phyloP scores from a whole-genome alignment of 2,113 vertebrate genomes.

The Nothobranchius furzeri region DNA sequence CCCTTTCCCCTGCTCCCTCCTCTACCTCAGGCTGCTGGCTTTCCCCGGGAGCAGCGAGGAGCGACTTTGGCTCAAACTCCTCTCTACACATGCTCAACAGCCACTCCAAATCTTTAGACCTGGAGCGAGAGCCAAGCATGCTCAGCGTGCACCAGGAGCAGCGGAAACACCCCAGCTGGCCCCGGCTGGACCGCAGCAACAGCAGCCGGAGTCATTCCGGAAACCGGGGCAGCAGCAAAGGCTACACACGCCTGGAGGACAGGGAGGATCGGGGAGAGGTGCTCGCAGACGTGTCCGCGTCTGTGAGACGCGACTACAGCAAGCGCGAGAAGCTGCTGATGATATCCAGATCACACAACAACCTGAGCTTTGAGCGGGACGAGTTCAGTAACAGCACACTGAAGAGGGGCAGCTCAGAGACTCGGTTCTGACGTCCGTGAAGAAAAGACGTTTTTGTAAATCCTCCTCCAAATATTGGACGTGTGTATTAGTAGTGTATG shows the following conservation, averaged over 20 bases:
- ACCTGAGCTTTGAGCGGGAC: conserved; percentile 96
- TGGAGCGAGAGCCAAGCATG: conserved; percentile 84
- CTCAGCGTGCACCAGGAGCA: conserved; percentile 92
- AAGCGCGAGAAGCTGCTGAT: conserved; percentile 98
- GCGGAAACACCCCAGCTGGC: conserved; percentile 97
- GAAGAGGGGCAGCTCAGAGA: conserved; percentile 95
- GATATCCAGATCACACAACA: conserved; percentile 98
- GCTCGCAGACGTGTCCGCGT: conserved; percentile 77
- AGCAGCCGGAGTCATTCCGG: conserved; percentile 51
- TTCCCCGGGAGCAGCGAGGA: conserved; percentile 89
- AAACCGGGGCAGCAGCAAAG: conserved; percentile 90
- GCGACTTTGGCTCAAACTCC: conserved; percentile 93
- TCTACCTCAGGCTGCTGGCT: conserved; percentile 87
- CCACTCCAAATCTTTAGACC: conserved; percentile 96
- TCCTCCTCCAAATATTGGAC: conserved; percentile 20
- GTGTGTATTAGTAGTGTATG: background rate
- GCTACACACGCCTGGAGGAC: conserved; percentile 93
- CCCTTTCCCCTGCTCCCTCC: conserved; percentile 77
- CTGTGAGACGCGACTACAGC: conserved; percentile 87
- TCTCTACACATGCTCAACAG: conserved; percentile 91
- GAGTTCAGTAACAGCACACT: conserved; percentile 92
- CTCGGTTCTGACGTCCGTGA: conserved; percentile 83
- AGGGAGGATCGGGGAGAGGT: conserved; percentile 92
- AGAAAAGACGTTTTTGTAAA: conserved; percentile 8
- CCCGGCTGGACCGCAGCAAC: conserved; percentile 93